phyloP scores from a whole-genome alignment of 2,113 vertebrate genomes.

The Hemiprocne comata region DNA sequence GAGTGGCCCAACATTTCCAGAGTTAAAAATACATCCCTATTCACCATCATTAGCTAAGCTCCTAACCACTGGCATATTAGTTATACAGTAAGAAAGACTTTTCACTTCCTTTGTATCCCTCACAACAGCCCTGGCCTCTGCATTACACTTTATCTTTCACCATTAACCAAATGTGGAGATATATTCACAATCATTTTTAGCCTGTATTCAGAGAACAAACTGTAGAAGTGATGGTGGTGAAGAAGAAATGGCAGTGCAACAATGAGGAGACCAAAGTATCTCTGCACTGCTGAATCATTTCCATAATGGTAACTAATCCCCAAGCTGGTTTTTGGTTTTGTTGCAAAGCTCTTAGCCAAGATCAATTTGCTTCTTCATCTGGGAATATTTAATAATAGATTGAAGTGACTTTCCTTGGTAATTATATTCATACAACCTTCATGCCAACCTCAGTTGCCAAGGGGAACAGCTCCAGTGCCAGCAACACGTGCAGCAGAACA shows the following conservation, averaged over 20 bases:
- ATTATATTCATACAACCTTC: background rate
- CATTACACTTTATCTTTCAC: background rate
- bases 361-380: background rate
- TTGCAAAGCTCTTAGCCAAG: background rate
- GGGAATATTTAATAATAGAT: background rate
- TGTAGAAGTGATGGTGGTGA: background rate
- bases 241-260: background rate
- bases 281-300: background rate
- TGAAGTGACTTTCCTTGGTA: background rate
- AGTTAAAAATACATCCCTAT: background rate
- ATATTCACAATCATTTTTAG: background rate
- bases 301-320: background rate
- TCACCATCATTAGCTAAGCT: background rate
- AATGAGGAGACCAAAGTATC: background rate
- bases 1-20: background rate
- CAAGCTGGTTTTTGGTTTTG: background rate
- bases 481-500: fast-evolving
- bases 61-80: background rate
- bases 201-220: background rate
- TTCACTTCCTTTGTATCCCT: background rate
- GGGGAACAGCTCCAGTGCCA: background rate
- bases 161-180: background rate
- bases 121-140: background rate
- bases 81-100: background rate
- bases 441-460: fast-evolving